Conservation (phyloP, 2,797 vertebrate species). For the Limnodromus scolopaceus region DNA sequence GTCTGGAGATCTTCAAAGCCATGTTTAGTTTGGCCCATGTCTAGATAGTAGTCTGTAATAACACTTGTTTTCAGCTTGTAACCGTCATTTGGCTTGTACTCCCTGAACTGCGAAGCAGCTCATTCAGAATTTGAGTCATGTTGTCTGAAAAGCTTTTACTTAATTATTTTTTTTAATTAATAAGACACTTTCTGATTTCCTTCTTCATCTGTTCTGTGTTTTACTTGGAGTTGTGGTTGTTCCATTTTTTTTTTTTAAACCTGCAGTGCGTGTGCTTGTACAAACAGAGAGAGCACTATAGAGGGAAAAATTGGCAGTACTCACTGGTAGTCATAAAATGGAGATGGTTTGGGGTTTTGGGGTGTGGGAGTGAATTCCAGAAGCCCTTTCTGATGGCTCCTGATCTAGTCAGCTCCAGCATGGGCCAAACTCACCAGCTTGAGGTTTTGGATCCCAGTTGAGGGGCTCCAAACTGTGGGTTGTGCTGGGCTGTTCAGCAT, state of each 20-base stretch:
- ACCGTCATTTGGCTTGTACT: constrained; percentile 13
- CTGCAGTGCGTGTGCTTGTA: neutral
- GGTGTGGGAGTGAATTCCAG: neutral
- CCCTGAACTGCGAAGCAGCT: neutral
- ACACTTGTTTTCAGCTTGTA: constrained; percentile 50
- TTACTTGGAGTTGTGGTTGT: constrained; percentile 5
- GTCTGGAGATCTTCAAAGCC: constrained; percentile 59
- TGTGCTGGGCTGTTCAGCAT: neutral
- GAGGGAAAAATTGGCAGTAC: neutral
- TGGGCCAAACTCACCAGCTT: accelerated
- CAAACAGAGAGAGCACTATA: neutral
- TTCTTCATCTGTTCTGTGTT: constrained; percentile 10
- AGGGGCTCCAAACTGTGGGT: neutral
- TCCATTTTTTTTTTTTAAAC: neutral
- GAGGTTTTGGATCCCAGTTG: neutral
- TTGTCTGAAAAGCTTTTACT: constrained; percentile 52
- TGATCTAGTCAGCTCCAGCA: neutral
- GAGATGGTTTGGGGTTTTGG: neutral
- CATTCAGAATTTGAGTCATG: constrained; percentile 56
- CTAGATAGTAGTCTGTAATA: constrained; percentile 57
- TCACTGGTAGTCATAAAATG: neutral
- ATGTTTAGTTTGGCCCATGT: constrained; percentile 55
- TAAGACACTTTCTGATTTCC: constrained; percentile 37
- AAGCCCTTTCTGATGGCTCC: neutral
- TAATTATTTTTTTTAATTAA: constrained; percentile 69